phyloP scores from a whole-genome alignment of 2,797 vertebrate species.

The Carapus acus region DNA sequence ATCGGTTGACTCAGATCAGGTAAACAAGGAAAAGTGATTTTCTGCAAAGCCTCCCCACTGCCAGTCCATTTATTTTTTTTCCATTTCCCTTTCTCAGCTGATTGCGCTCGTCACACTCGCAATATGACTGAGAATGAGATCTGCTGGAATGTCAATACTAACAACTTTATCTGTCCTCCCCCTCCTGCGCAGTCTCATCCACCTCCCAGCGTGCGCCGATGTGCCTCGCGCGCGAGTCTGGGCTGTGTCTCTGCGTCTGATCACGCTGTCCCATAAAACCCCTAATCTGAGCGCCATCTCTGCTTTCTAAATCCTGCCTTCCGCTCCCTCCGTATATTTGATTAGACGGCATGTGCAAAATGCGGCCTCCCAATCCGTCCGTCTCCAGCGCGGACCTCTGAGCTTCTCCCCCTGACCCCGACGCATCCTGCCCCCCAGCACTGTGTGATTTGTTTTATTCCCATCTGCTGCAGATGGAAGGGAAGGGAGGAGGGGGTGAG shows the following conservation, averaged over 20 bases:
- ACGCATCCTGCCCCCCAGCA: slow-evolving; percentile 49
- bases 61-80: slow-evolving; percentile 19
- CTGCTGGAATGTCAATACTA: slow-evolving; percentile 22
- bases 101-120: slow-evolving; percentile 26
- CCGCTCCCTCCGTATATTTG: slow-evolving; percentile 48
- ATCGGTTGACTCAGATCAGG: slow-evolving; percentile 36
- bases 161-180: slow-evolving; percentile 7
- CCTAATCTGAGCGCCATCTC: slow-evolving; percentile 55
- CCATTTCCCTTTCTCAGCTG: slow-evolving; percentile 17
- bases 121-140: slow-evolving; percentile 15
- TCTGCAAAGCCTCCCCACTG: slow-evolving; percentile 13
- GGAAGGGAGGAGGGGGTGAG: too few relatives aligned
- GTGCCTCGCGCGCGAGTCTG: slow-evolving; percentile 15
- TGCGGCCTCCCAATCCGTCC: slow-evolving; percentile 46
- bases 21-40: slow-evolving; percentile 19
- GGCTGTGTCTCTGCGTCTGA: slow-evolving; percentile 20
- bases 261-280: slow-evolving; percentile 52
- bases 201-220: background rate
- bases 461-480: slow-evolving; percentile 62
- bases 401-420: slow-evolving; percentile 65
- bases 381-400: slow-evolving; percentile 56
- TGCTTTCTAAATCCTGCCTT: slow-evolving; percentile 55
- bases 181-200: slow-evolving; percentile 9
- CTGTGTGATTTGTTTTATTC: slow-evolving; percentile 61
- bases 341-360: slow-evolving; percentile 59